A percentile compares a stretch with the other conserved stretches of the same genome.
Conservation (phyloP, 2,888 invertebrate species). For the Zaprionus lineosus region DNA sequence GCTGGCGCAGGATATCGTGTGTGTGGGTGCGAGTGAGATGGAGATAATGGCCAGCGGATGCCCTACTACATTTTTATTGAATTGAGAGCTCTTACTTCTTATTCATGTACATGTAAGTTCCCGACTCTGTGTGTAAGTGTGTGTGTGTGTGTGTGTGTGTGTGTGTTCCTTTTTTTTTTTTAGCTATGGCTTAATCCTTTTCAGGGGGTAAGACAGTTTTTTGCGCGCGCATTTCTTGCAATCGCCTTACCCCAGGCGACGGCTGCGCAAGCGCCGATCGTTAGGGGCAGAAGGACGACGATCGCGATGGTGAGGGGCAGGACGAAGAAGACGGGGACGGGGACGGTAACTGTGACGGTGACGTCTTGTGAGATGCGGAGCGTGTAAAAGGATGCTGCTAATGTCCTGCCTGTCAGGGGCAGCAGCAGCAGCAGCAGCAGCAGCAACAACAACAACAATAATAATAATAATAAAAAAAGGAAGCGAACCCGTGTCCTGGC, state of each 20-base stretch:
- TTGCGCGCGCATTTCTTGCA: conserved; percentile 67
- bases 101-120: too few relatives aligned
- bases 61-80: conserved; percentile 46
- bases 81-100: conserved; percentile 3
- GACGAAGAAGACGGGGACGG: too few relatives aligned
- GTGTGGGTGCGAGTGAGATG: conserved; percentile 21
- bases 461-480: conserved; percentile 10
- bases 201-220: conserved; percentile 64
- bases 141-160: conserved; percentile 7
- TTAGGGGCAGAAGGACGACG: conserved; percentile 31
- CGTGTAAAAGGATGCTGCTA: conserved; percentile 80
- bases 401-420: conserved; percentile 68
- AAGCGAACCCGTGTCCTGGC: conserved; percentile 35
- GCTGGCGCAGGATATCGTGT: neutral
- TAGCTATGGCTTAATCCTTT: conserved; percentile 54
- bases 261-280: conserved; percentile 66
- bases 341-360: conserved; percentile 34
- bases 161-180: conserved; percentile 15
- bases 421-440: too few relatives aligned
- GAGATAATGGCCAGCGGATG: conserved; percentile 50
- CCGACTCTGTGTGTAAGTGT: conserved; percentile 4
- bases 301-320: conserved; percentile 23
- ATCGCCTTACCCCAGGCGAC: conserved; percentile 44
- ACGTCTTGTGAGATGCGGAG: conserved; percentile 45
- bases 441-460: conserved; percentile 10